A percentile compares a stretch with the other conserved stretches of the same genome.
Conservation (phyloP, 2,113 vertebrate genomes). For the Indicator maculatus region DNA sequence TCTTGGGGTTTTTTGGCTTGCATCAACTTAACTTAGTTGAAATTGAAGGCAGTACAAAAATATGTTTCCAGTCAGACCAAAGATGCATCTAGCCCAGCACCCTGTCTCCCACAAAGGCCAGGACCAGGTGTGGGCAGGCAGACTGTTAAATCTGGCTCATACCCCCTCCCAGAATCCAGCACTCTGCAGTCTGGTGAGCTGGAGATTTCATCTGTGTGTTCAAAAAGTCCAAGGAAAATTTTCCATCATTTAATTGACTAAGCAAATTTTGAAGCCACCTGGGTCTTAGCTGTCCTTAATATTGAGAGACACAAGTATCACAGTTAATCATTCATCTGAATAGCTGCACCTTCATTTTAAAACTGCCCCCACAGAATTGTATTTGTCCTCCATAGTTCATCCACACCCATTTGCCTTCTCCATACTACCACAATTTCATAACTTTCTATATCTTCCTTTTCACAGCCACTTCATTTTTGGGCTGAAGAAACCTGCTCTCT, state of each 20-base stretch:
- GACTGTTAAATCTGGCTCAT: neutral
- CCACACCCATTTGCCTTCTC: neutral
- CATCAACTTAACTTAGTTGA: neutral
- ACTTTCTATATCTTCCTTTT: neutral
- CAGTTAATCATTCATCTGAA: neutral
- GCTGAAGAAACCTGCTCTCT: neutral
- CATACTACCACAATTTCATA: neutral
- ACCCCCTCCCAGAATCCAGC: neutral
- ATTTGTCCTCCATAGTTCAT: neutral
- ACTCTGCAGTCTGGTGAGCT: neutral
- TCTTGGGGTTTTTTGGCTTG: neutral
- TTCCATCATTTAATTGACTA: neutral
- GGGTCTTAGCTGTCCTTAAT: neutral
- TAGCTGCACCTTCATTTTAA: neutral
- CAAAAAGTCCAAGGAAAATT: neutral
- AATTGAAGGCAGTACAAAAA: neutral
- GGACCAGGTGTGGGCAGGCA: neutral
- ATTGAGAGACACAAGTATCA: neutral
- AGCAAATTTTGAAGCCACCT: neutral
- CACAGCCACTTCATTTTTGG: neutral
- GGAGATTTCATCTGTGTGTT: neutral
- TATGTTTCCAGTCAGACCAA: neutral
- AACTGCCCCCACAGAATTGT: neutral
- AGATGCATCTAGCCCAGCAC: neutral
- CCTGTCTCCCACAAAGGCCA: neutral